A percentile compares a stretch with the other conserved stretches of the same genome.
phyloP scores from a whole-genome alignment of 1,140 invertebrate genomes.

The Leptinotarsa texana region DNA sequence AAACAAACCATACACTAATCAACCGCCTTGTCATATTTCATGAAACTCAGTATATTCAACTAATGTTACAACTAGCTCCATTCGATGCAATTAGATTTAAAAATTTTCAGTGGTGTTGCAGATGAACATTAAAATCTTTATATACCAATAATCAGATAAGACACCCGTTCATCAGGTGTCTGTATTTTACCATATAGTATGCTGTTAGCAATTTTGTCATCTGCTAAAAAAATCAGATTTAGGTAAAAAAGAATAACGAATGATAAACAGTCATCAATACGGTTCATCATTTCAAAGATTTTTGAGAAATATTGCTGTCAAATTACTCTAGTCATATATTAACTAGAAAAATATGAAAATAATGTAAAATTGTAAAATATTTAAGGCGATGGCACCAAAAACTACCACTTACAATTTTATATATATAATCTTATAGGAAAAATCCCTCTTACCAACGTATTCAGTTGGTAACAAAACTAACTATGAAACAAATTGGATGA shows the following conservation, averaged over 20 bases:
- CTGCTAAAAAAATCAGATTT: not conserved
- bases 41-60: too few relatives aligned
- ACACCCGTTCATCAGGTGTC: too few relatives aligned
- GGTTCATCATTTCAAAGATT: slow-evolving; percentile 27
- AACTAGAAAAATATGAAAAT: slow-evolving; percentile 49
- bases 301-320: slow-evolving; percentile 33
- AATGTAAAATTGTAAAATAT: slow-evolving; percentile 39
- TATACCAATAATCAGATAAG: too few relatives aligned
- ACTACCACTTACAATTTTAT: not conserved
- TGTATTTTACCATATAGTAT: slow-evolving; percentile 13
- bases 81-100: too few relatives aligned
- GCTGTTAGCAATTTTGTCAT: not conserved
- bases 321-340: slow-evolving; percentile 34
- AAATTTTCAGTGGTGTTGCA: too few relatives aligned
- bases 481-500: not conserved
- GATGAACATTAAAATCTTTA: too few relatives aligned
- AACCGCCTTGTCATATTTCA: too few relatives aligned
- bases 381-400: slow-evolving; percentile 48
- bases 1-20: too few relatives aligned
- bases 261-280: slow-evolving; percentile 16
- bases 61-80: too few relatives aligned
- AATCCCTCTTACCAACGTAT: not conserved
- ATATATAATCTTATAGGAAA: not conserved
- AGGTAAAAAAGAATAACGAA: not conserved
- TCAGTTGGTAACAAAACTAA: too few relatives aligned